Percentiles rank a stretch among this genome's conserved stretches.
phyloP scores from a whole-genome alignment of 2,797 vertebrate genomes.

The Podargus strigoides region DNA sequence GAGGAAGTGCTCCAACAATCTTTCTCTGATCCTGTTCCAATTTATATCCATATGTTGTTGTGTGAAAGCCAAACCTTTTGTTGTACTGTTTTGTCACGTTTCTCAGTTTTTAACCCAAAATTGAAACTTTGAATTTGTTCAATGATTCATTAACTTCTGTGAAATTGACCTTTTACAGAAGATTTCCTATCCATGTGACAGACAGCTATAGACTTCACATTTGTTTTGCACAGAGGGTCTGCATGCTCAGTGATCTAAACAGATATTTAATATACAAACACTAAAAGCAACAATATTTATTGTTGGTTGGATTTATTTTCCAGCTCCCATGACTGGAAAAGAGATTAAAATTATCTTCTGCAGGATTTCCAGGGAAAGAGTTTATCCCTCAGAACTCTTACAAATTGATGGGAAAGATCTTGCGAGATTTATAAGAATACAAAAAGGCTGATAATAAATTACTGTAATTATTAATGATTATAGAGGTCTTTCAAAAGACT shows the following conservation, averaged over 20 bases:
- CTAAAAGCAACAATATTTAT: neutral
- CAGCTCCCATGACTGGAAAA: neutral
- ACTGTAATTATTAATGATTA: neutral
- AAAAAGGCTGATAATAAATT: neutral
- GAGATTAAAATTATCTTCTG: neutral
- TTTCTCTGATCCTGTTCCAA: neutral
- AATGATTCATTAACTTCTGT: neutral
- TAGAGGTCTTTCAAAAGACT: neutral
- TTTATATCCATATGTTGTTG: fast-evolving
- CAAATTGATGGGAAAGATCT: neutral
- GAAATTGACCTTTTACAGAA: too few relatives aligned
- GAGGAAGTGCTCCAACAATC: neutral
- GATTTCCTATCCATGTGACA: neutral
- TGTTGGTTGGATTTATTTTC: neutral
- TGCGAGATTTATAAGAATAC: neutral
- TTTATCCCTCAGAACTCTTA: neutral
- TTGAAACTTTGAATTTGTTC: neutral
- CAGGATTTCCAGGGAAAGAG: neutral
- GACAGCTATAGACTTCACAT: neutral
- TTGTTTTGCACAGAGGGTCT: neutral
- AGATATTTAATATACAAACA: neutral
- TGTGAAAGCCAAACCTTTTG: neutral
- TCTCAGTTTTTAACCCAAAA: neutral
- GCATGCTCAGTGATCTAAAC: neutral
- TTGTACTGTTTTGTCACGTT: neutral